Evolutionary conservation across 2,888 invertebrate species (phyloP).

Genomic region (Tinea trinotella): DNA sequence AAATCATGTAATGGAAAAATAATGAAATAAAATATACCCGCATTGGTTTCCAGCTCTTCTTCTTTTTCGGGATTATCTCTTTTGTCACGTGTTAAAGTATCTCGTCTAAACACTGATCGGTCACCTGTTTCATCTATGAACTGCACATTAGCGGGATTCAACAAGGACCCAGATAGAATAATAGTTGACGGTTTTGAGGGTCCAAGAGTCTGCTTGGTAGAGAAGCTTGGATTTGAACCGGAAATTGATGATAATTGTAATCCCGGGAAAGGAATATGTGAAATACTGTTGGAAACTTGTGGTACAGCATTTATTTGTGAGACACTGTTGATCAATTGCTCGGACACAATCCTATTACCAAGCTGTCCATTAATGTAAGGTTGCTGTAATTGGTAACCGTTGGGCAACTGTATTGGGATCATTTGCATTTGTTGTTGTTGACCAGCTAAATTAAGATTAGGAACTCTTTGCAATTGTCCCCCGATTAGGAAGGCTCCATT

Average conservation of each 20-base stretch:
- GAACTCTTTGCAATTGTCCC: conserved; percentile 75
- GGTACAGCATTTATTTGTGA: not conserved
- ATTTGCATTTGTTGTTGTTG: conserved; percentile 43
- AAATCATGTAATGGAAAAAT: not conserved
- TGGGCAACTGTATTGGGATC: conserved; percentile 56
- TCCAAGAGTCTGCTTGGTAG: conserved; percentile 27
- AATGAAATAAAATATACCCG: conserved; percentile 40
- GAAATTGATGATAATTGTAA: conserved; percentile 4
- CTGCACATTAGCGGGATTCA: conserved; percentile 75
- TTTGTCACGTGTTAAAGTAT: conserved; percentile 57
- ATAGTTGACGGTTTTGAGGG: conserved; percentile 48
- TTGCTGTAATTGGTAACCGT: conserved; percentile 66
- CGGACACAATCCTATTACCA: conserved; percentile 68
- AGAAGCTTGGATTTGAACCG: conserved; percentile 1
- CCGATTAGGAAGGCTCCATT: conserved; percentile 74
- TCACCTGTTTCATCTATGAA: conserved; percentile 69
- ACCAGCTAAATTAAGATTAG: conserved; percentile 66
- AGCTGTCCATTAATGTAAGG: conserved; percentile 78
- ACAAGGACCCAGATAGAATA: conserved; percentile 51
- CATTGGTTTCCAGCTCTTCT: conserved; percentile 33
- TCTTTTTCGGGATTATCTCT: conserved; percentile 65
- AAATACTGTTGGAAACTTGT: not conserved
- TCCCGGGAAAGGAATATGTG: not conserved
- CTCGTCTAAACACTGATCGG: conserved; percentile 68
- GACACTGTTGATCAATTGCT: conserved; percentile 63